Evolutionary conservation across 2,797 vertebrate species (phyloP).

Genomic region (Gambusia yucatana): DNA sequence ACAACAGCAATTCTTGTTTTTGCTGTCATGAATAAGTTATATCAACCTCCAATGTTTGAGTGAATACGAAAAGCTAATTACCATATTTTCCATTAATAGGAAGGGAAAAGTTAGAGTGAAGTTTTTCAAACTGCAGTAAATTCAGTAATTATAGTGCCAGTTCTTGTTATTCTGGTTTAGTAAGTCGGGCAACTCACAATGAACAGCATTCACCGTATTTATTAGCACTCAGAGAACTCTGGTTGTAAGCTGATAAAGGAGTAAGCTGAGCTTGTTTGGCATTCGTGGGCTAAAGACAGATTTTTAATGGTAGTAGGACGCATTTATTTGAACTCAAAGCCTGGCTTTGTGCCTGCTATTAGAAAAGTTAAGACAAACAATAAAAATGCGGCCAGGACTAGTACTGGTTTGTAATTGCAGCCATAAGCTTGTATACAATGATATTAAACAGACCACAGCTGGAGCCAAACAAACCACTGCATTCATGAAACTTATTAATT

Average conservation of each 20-base stretch:
- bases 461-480: constrained; percentile 47
- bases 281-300: constrained; percentile 67
- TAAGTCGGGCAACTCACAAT: constrained; percentile 70
- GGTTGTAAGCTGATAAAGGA: constrained; percentile 80
- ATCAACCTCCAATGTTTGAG: constrained; percentile 72
- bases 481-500: constrained; percentile 58
- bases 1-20: constrained; percentile 75
- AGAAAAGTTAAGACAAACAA: constrained; percentile 75
- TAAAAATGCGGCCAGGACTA: constrained; percentile 63
- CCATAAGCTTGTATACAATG: constrained; percentile 50
- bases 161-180: constrained; percentile 79
- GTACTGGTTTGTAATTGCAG: constrained; percentile 61
- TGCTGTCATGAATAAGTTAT: constrained; percentile 80
- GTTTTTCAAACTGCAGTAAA: constrained; percentile 78
- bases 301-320: constrained; percentile 76
- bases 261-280: constrained; percentile 67
- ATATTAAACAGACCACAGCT: constrained; percentile 65
- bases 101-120: constrained; percentile 72
- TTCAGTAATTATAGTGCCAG: constrained; percentile 76
- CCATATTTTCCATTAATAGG: constrained; percentile 82
- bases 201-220: constrained; percentile 77
- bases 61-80: constrained; percentile 79
- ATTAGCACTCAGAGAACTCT: constrained; percentile 75
- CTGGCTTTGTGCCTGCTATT: constrained; percentile 67
- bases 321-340: constrained; percentile 72